Percentiles rank a stretch among this genome's conserved stretches.
These are phyloP conservation scores for Drosophila azteca DNA, from an alignment of 1,140 invertebrate species.

Conservation along the genomic window DNA sequence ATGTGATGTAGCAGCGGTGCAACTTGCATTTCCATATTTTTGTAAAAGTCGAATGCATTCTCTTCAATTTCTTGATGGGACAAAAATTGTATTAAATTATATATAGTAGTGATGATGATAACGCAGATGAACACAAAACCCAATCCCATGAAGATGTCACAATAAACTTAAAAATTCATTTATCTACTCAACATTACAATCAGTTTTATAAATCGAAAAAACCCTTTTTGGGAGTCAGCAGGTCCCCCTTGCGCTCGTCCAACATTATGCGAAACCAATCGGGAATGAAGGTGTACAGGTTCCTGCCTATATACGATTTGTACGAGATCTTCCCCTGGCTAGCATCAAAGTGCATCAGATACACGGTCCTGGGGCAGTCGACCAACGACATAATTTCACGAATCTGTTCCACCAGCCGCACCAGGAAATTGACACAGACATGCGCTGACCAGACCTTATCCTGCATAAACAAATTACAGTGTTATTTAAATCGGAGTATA, in stretches of 20 bases:
- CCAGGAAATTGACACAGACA: conserved; percentile 48
- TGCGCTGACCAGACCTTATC: conserved; percentile 20
- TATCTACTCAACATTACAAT: conserved; percentile 31
- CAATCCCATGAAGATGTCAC: conserved; percentile 40
- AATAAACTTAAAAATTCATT: conserved; percentile 66
- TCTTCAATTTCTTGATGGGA: conserved; percentile 49
- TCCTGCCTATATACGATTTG: conserved; percentile 2
- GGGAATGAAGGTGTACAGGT: conserved; percentile 41
- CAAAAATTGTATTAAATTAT: conserved; percentile 76
- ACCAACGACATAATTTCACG: conserved; percentile 17
- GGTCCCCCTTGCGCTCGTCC: conserved; percentile 24
- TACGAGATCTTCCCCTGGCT: conserved; percentile 26
- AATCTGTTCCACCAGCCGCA: conserved; percentile 17
- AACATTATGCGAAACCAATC: conserved; percentile 54
- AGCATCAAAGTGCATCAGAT: conserved; percentile 42
- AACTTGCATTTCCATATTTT: conserved; percentile 79
- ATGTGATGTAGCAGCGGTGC: too few relatives aligned
- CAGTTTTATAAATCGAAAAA: neutral
- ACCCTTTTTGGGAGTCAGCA: neutral
- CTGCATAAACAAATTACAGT: conserved; percentile 11
- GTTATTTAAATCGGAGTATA: neutral
- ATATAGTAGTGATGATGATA: conserved; percentile 66
- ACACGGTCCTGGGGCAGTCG: conserved; percentile 44
- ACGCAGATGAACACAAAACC: conserved; percentile 31
- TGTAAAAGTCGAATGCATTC: conserved; percentile 80